These are phyloP conservation scores for Arremon brunneinucha DNA, from an alignment of 2,797 vertebrate species.

Conservation along the genomic window DNA sequence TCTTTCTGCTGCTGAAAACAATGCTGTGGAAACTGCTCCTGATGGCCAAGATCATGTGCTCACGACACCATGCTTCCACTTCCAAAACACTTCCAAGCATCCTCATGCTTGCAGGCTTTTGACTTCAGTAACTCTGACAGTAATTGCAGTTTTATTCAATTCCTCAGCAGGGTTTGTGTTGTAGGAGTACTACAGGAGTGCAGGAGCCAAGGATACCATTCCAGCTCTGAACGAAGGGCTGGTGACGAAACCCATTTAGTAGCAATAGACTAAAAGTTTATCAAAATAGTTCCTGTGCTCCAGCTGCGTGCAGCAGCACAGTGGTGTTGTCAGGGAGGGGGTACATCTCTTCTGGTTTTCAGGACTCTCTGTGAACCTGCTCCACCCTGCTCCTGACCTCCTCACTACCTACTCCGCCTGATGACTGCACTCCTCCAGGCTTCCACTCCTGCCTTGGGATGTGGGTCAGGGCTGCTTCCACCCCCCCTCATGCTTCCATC, in stretches of 20 bases:
- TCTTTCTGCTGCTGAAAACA: constrained; percentile 18
- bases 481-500: background rate
- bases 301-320: constrained; percentile 46
- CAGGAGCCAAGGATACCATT: constrained; percentile 53
- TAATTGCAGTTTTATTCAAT: constrained; percentile 27
- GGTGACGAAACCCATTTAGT: constrained; percentile 64
- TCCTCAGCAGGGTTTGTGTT: constrained; percentile 15
- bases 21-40: background rate
- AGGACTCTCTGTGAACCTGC: constrained; percentile 68
- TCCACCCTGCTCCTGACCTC: constrained; percentile 67
- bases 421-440: constrained; percentile 19
- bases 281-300: constrained; percentile 68
- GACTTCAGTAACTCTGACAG: constrained; percentile 14
- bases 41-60: background rate
- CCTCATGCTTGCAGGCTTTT: background rate
- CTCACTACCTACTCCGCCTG: constrained; percentile 51
- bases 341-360: constrained; percentile 45
- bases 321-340: constrained; percentile 61
- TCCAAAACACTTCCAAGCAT: constrained; percentile 13
- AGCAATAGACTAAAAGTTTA: constrained; percentile 73
- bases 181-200: constrained; percentile 8
- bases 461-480: background rate
- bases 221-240: constrained; percentile 7
- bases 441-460: background rate
- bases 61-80: background rate